These are phyloP conservation scores for Caenorhabditis japonica DNA, from an alignment of 2,888 invertebrate genomes.

Conservation along the genomic window DNA sequence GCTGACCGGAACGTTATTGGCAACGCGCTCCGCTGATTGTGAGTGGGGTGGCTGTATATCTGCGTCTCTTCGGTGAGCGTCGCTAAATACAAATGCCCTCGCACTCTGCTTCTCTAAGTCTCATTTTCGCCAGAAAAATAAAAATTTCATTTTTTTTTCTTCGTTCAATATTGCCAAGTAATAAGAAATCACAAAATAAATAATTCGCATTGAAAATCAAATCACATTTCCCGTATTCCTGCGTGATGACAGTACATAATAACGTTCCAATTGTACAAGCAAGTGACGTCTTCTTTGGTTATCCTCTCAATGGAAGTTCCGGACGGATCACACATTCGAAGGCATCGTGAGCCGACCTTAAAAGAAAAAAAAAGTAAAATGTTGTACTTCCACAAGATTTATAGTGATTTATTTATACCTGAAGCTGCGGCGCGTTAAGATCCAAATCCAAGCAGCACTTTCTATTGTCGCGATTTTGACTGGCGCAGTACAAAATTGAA, in stretches of 20 bases:
- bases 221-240: constrained; percentile 74
- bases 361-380: neutral
- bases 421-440: constrained; percentile 71
- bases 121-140: too few species aligned
- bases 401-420: constrained; percentile 55
- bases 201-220: neutral
- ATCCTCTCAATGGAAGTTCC: constrained; percentile 72
- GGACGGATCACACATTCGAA: constrained; percentile 74
- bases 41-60: too few species aligned
- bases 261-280: constrained; percentile 75
- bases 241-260: constrained; percentile 76
- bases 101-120: too few species aligned
- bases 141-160: too few species aligned
- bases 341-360: constrained; percentile 72
- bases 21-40: too few species aligned
- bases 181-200: too few species aligned
- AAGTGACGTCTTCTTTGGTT: constrained; percentile 74
- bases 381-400: neutral
- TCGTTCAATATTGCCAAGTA: too few species aligned
- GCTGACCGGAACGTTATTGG: too few species aligned
- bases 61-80: too few species aligned
- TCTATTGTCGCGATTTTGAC: constrained; percentile 74
- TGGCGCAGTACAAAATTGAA: constrained; percentile 74
- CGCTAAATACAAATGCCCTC: too few species aligned
- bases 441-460: constrained; percentile 74